A percentile compares a stretch with the other conserved stretches of the same genome.
phyloP scores from a whole-genome alignment of 1,140 invertebrate genomes.

The Lamellibrachia luymesi region DNA sequence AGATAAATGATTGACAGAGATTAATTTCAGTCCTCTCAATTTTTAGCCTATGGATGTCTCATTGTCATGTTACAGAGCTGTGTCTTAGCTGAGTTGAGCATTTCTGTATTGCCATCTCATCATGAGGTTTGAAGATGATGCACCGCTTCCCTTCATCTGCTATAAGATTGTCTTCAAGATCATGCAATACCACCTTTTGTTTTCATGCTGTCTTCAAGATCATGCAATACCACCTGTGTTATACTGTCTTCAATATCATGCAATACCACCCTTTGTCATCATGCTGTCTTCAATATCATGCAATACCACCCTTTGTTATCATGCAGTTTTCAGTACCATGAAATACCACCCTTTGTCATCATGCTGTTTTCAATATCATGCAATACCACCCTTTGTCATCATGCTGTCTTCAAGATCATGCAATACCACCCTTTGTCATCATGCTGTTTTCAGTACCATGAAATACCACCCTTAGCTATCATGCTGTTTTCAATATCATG shows the following conservation, averaged over 20 bases:
- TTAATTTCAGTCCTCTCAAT: neutral
- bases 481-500: neutral
- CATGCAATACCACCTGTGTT: too few species aligned
- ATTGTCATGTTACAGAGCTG: neutral
- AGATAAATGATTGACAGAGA: neutral
- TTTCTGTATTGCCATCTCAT: neutral
- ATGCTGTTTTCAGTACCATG: neutral
- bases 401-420: neutral
- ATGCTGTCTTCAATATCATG: neutral
- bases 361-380: neutral
- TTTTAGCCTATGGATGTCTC: neutral
- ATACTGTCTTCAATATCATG: neutral
- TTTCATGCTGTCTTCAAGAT: neutral
- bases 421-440: neutral
- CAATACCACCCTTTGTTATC: neutral
- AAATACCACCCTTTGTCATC: neutral
- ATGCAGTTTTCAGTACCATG: neutral
- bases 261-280: too few species aligned
- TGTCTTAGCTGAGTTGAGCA: neutral
- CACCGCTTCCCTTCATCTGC: neutral
- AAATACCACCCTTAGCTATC: too few species aligned
- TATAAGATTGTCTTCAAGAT: neutral
- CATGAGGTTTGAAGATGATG: neutral
- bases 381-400: neutral
- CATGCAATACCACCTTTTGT: neutral